phyloP scores from a whole-genome alignment of 1,140 invertebrate species.

The Drosophila setifemur region DNA sequence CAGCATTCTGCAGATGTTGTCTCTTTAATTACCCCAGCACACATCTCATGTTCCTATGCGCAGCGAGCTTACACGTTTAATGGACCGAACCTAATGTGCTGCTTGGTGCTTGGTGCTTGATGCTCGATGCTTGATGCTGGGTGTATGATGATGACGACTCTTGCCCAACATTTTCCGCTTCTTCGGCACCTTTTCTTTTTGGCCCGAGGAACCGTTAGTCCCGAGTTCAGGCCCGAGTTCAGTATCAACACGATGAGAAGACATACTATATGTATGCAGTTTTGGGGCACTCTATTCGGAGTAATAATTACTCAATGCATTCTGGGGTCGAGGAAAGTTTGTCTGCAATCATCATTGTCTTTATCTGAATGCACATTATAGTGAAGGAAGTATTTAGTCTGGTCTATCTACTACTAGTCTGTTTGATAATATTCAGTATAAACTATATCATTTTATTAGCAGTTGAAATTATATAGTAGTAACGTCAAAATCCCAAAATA shows the following conservation, averaged over 20 bases:
- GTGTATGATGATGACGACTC: not conserved
- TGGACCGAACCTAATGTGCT: constrained; percentile 37
- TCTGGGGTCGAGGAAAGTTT: no score
- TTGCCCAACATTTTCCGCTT: constrained; percentile 13
- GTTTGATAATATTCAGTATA: no score
- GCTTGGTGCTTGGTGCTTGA: constrained; percentile 3
- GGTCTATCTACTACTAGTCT: no score
- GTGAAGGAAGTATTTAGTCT: no score
- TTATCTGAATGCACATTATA: no score
- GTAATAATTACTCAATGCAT: no score
- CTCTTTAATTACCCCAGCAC: constrained; percentile 64
- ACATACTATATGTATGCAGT: not conserved
- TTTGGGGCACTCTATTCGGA: no score
- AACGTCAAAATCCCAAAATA: no score
- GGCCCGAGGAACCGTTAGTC: constrained; percentile 12
- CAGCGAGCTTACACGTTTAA: constrained; percentile 20
- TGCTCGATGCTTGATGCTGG: constrained; percentile 4
- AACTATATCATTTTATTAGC: no score
- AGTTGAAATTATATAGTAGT: no score
- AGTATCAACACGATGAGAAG: not conserved
- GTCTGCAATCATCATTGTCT: no score
- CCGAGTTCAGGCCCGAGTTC: constrained; percentile 32
- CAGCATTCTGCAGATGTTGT: constrained; percentile 66
- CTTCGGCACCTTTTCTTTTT: not conserved
- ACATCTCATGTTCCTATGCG: constrained; percentile 10